Conservation (phyloP, 2,113 vertebrate genomes). For the Vireo altiloquus region DNA sequence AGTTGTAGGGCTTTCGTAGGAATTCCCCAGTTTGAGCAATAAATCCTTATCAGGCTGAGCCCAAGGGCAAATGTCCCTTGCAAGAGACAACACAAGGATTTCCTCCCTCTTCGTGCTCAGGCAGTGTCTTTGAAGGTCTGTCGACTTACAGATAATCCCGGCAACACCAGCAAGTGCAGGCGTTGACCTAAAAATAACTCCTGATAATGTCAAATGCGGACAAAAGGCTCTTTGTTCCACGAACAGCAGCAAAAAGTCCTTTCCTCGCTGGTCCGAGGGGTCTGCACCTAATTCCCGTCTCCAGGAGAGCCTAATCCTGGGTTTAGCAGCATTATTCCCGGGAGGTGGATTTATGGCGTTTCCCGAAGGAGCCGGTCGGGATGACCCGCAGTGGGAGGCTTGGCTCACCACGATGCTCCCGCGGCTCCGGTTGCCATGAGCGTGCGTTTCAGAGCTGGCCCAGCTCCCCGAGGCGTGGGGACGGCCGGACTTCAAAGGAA, state of each 20-base stretch:
- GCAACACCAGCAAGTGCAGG: conserved; percentile 22
- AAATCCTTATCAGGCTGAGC: not conserved
- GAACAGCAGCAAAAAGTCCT: not conserved
- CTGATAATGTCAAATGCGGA: not conserved
- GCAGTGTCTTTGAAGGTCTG: not conserved
- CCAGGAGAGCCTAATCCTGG: not conserved
- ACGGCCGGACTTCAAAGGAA: not conserved
- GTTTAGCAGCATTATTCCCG: accelerated
- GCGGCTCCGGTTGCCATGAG: not conserved
- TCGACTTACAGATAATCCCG: not conserved
- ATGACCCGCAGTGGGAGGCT: not conserved
- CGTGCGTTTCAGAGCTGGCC: accelerated
- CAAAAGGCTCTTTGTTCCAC: conserved; percentile 42
- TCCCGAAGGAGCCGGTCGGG: not conserved
- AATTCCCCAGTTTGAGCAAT: not conserved
- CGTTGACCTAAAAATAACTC: conserved; percentile 14
- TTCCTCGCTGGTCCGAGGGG: not conserved
- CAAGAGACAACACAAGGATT: conserved; percentile 21
- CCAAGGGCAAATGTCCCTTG: conserved; percentile 13
- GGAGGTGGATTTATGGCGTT: not conserved
- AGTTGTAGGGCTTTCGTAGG: not conserved
- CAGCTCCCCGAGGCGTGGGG: not conserved
- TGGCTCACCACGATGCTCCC: not conserved
- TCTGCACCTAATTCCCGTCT: not conserved
- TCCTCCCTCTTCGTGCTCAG: not conserved